Conservation (phyloP, 2,113 vertebrate species). For the Datnioides undecimradiatus region DNA sequence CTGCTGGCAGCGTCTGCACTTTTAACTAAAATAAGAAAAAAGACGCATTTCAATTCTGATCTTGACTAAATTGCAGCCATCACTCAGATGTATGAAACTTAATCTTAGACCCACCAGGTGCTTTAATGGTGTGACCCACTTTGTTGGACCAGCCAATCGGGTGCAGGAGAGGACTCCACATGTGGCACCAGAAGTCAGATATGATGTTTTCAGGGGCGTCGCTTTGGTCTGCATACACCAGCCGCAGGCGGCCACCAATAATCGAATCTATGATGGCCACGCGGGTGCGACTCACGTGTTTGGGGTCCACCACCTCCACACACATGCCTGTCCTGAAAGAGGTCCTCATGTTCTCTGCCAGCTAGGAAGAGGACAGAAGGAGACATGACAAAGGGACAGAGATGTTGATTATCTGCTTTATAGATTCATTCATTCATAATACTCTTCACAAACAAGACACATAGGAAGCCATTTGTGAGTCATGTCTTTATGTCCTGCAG, state of each 20-base stretch:
- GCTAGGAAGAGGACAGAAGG: constrained; percentile 74
- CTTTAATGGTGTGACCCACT: constrained; percentile 91
- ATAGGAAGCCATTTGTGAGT: rapidly evolving
- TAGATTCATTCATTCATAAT: not conserved
- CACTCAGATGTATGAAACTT: not conserved
- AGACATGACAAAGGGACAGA: not conserved
- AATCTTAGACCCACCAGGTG: constrained; percentile 74
- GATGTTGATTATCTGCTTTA: not conserved
- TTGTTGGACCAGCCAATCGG: constrained; percentile 92
- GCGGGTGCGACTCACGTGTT: constrained; percentile 88
- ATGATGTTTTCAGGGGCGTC: constrained; percentile 69
- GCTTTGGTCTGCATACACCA: constrained; percentile 90
- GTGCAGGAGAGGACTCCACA: constrained; percentile 93
- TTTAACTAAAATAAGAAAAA: constrained; percentile 31
- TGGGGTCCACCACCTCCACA: constrained; percentile 94
- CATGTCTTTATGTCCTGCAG: not conserved
- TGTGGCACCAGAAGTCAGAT: constrained; percentile 95
- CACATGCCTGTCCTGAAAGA: constrained; percentile 90
- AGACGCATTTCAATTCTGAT: not conserved
- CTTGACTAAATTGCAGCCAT: not conserved
- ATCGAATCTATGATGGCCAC: constrained; percentile 89
- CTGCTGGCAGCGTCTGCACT: not conserved
- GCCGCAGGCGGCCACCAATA: constrained; percentile 90
- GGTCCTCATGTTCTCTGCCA: constrained; percentile 91
- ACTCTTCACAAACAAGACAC: not conserved